Conservation (phyloP, 2,113 vertebrate genomes). For the Rafetus swinhoei region DNA sequence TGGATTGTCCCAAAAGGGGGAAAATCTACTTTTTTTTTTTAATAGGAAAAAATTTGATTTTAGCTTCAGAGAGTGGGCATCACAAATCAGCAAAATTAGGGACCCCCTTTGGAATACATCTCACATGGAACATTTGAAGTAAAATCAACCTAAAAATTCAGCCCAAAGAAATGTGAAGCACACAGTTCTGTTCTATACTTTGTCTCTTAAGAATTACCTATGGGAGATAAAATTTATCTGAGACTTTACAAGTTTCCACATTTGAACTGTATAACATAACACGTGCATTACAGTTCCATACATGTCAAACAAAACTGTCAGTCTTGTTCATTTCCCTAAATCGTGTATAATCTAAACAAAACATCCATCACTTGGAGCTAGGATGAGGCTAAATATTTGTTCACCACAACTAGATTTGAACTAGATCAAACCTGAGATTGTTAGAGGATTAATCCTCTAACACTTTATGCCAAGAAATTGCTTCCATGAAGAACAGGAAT, state of each 20-base stretch:
- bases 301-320: too few relatives aligned
- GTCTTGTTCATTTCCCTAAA: too few relatives aligned
- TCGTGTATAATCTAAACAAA: too few relatives aligned
- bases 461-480: not conserved
- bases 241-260: not conserved
- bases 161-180: not conserved
- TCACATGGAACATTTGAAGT: not conserved
- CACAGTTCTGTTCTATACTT: not conserved
- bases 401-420: not conserved
- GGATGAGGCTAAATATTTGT: not conserved
- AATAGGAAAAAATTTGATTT: not conserved
- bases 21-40: not conserved
- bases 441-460: not conserved
- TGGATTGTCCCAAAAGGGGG: not conserved
- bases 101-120: not conserved
- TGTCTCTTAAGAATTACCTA: not conserved
- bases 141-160: not conserved
- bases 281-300: not conserved
- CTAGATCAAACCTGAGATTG: not conserved
- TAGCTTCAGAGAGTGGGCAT: fast-evolving
- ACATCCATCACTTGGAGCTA: too few relatives aligned
- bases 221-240: not conserved
- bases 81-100: not conserved
- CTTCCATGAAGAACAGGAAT: not conserved
- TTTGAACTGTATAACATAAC: not conserved